Percentiles rank a stretch among this genome's conserved stretches.
Conservation (phyloP, 2,113 vertebrate species). For the Chascanopsetta lugubris region DNA sequence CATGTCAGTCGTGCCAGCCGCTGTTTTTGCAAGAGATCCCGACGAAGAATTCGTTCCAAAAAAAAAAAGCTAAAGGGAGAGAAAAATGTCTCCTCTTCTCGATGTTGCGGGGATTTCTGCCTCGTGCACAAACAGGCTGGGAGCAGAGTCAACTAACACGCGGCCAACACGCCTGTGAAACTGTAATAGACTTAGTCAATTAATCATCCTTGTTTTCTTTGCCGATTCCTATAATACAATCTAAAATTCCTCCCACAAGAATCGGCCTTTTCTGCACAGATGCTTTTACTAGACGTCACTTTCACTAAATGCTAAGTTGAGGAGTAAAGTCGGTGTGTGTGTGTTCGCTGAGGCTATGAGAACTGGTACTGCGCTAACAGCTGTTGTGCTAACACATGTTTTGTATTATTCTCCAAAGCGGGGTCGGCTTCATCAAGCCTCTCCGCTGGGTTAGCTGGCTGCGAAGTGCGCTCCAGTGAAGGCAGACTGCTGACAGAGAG, state of each 20-base stretch:
- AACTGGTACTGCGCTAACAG: conserved; percentile 29
- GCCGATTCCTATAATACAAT: conserved; percentile 3
- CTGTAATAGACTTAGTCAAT: conserved; percentile 9
- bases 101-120: conserved; percentile 21
- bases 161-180: conserved; percentile 19
- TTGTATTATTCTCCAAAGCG: conserved; percentile 40
- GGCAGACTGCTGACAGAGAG: conserved; percentile 40
- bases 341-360: not conserved
- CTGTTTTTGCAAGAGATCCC: conserved; percentile 60
- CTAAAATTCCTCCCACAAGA: not conserved
- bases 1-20: conserved; percentile 59
- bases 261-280: not conserved
- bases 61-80: conserved; percentile 33
- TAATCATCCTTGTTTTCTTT: conserved; percentile 3
- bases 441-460: conserved; percentile 32
- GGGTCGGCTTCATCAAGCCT: conserved; percentile 15
- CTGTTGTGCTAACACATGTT: conserved; percentile 43
- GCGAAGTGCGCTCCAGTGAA: conserved; percentile 28
- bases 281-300: not conserved
- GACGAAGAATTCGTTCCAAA: conserved; percentile 50
- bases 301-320: conserved; percentile 8
- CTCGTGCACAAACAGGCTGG: not conserved
- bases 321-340: not conserved
- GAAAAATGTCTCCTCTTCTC: conserved; percentile 31
- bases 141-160: conserved; percentile 5